Base-by-base conservation (phyloP, 1,140 invertebrate species). In the Drosophila jambulina region DNA sequence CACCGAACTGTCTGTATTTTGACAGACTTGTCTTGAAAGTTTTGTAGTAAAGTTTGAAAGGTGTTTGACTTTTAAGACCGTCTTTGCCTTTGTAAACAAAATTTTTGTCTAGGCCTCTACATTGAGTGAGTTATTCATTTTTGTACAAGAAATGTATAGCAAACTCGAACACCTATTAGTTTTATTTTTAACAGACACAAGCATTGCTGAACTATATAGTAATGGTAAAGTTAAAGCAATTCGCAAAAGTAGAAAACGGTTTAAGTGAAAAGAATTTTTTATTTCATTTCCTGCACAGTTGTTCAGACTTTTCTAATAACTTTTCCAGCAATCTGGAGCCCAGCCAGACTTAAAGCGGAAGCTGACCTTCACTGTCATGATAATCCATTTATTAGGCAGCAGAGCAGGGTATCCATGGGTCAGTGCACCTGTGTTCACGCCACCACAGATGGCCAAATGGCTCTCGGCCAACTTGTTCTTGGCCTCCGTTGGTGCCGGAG, bases 391-490 rank as follows among this genome's bases (percentile, higher is more conserved):
- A 32, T 23, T 2, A 38, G 27, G 3, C 46, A 49, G 10, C 46
- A 15, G 15, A 53, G 32, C 25, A 29, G 21, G 38, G 36, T 10
- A 40, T 72, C 32, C 29, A 23, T 60, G 54, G 54, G 53, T 60
- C 45, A 49, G 42, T 72, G 70, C 53, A 72, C 70, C 67, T 72
- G 70, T 13, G 43, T 29, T 25, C 48, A 32, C 17, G 36, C 43
- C 29, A 21, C 27, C 21, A 46, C 69, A 58, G 51, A 70, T 71
- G 67, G 36, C n/a, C 38, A 56, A 68, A n/a, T 29, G 36, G 36
- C 23, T 48, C 19, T 46, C 43, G 58, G 45, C 19, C 51, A 72
- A 82, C 79, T 72, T 69, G 72, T 84, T 88, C 80, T 80, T 21
- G 45, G 43, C 48, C 34, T 43, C 53, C 32, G 23, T 27, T 19